Evolutionary conservation across 1,140 invertebrate species (phyloP), one percentile per base, ranked within the genome.

Genomic region (Nephila pilipes): DNA sequence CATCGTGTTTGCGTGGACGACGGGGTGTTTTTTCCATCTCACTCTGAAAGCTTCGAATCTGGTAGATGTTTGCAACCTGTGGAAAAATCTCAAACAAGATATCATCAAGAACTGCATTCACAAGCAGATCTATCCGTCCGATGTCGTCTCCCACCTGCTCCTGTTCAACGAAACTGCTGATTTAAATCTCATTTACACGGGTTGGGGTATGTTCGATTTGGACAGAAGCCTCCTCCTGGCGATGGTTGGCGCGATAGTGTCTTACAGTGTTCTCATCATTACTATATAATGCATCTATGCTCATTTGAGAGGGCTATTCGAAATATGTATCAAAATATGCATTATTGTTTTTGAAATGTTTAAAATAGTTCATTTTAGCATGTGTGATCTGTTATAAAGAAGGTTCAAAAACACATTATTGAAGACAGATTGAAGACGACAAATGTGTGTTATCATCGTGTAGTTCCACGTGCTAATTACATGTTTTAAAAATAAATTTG

Each of bases 181-280:
- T 18, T n/a, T 58, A 36, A 36, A 60, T 29, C 58, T 87, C 8
- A 6, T 6, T 63, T 87, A 58, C 55, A 60, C 85, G 12, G 83
- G 85, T 6, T 87, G 85, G 83, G 57, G 58, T 0, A 87, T 58
- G 20, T 87, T 87, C 6, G 8, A 36, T 14, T 4, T 87, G 54
- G 25, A 58, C 58, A 87, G 58, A 38, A 87, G 58, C 20, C 57
- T 87, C 2, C 54, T 87, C 1, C 36, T 87, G 4, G 14, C 85
- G 18, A 87, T 38, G 25, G 20, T 36, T 22, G 85, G 58, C 2
- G 85, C n/a, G 6, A 60, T 87, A 8, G 18, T 87, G 18, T 60
- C 85, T 0, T 87, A 87, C 16, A 29, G 85, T 36, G 85, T 87
- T 20, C 57, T 87, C 12, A 36, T 60, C 58, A 55, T 38, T n/a